Evolutionary conservation across 1,140 invertebrate genomes (phyloP), one percentile per base, ranked within the genome.

Genomic region (Vanessa atalanta): DNA sequence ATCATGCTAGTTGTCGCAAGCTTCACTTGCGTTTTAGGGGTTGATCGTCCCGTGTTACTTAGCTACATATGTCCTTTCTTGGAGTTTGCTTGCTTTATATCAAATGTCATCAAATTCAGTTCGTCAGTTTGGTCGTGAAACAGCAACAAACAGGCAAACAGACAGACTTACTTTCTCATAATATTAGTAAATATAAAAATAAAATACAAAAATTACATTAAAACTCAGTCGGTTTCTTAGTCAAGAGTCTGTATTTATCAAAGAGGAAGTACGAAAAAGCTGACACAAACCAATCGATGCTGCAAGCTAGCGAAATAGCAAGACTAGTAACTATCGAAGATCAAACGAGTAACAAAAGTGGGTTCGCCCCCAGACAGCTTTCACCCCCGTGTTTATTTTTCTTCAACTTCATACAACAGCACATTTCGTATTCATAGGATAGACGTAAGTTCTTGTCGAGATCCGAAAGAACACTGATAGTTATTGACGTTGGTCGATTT

Each of bases 381-480:
- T 20, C 7, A 12, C 20, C 23, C 47, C n/a, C 50, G 47, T 47
- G 63, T 53, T 66, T 43, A 53, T 43, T 51, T 53, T 53, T 14
- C 57, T 23, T 55, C n/a, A 43, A 43, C 26, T 53, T 53, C 57
- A 31, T 61, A 37, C 50, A 68, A 37, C 50, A 68, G 12, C 15
- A 9, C 55, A 60, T 68, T 68, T 47, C 37, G 66, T 68, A 60
- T 68, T 68, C 53, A 68, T 68, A 60, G 50, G 66, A 68, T 57
- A 57, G 37, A 23, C 47, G 51, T 26, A 55, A 23, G n/a, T 57
- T 68, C 31, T 47, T 20, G 53, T 55, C 53, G 20, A 37, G 57
- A 61, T 55, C 53, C n/a, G 53, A 20, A 6, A n/a, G 57, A 47
- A 57, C 53, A 60, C 9, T 47, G 66, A 68, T 57, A 43, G 37